Evolutionary conservation across 2,888 invertebrate genomes (phyloP), one percentile per base, ranked within the genome.

Genomic region (Flexamia atlantica): DNA sequence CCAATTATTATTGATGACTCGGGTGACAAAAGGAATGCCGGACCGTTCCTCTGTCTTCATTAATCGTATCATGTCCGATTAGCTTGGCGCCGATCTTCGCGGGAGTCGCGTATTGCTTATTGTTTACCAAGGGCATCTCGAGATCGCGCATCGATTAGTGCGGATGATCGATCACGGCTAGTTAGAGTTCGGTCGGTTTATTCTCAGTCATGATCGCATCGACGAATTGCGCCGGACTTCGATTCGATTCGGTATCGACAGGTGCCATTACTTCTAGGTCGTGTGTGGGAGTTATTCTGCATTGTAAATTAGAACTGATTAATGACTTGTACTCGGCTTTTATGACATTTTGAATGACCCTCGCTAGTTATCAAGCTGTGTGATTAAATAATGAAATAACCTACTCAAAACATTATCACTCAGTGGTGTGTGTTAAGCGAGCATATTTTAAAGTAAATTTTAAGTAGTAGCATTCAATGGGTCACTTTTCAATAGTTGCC

Each of bases 1-100:
- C 68, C 68, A 70, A 82, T 82, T 70, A 68, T 82, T 72, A 82
- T 82, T 82, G 82, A 82, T 82, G 82, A 53, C 50, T 50, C 82
- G 32, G 70, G 79, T 79, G 79, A 79, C 79, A 79, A 79, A 79
- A 79, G 79, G 79, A 79, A 79, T 79, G 79, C 57, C 23, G 79
- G 79, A 79, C 32, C 36, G 50, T 23, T 17, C 40, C 74, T 40
- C 74, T 40, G 79, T 79, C 79, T 79, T 79, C 79, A 79, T 79
- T 79, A 79, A 79, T 79, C 79, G 79, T 79, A 79, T 79, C 76
- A 72, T 76, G 79, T 79, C 53, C 50, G 79, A 79, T 79, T 57
- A 79, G 79, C 79, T 32, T 32, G 79, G 79, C 79, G 79, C 79
- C 79, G 28, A 79, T 57, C 50, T 64, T 64, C 64, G 64, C 64